Conservation (phyloP, 2,113 vertebrate species). For the Pachyramphus minor region DNA sequence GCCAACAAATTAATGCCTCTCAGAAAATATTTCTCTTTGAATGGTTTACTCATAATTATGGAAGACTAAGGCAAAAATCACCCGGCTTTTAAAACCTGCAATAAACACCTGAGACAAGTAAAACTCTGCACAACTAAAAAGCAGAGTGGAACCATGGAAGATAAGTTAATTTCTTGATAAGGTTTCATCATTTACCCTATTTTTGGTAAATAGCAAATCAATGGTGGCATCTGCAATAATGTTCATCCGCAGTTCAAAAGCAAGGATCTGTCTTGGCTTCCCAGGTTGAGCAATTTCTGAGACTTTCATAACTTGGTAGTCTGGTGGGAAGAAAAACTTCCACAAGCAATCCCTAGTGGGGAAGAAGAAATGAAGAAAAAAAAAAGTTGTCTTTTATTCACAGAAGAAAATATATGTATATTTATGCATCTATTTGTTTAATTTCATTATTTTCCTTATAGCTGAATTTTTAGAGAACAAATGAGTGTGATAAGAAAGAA, state of each 20-base stretch:
- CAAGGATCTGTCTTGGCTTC: constrained; percentile 91
- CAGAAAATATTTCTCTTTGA: not conserved
- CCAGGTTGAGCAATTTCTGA: constrained; percentile 88
- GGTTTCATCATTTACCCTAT: constrained; percentile 81
- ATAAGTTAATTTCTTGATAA: not conserved
- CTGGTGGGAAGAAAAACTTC: constrained; percentile 97
- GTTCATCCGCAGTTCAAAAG: constrained; percentile 98
- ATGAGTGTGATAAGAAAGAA: not conserved
- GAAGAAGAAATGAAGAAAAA: not conserved
- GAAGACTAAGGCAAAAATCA: not conserved
- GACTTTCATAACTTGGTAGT: constrained; percentile 93
- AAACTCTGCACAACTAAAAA: not conserved
- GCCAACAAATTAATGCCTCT: not conserved
- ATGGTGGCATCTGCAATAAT: constrained; percentile 98
- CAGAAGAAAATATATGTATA: not conserved
- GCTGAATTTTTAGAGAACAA: not conserved
- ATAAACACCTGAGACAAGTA: not conserved
- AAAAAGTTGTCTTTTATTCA: not conserved
- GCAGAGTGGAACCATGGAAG: not conserved
- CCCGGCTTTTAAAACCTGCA: not conserved
- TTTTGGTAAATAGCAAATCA: constrained; percentile 98
- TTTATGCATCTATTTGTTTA: not conserved
- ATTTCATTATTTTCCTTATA: not conserved
- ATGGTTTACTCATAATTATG: not conserved
- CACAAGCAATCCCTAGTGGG: constrained; percentile 88